Base-by-base conservation (phyloP, 2,888 invertebrate genomes). In the Oxytorus armatus region DNA sequence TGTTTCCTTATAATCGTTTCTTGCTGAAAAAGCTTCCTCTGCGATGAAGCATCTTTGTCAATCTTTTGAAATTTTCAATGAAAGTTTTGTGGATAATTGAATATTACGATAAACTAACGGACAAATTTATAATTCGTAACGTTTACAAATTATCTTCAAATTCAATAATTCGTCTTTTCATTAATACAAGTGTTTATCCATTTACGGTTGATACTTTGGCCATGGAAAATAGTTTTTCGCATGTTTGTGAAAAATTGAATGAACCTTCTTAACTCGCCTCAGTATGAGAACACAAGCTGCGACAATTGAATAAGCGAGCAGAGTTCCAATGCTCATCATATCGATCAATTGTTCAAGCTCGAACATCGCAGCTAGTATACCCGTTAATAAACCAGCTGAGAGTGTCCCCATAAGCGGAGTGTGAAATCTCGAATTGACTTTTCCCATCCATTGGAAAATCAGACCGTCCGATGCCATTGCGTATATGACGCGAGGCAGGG, bases 251-350 rank as follows among this genome's bases (percentile, higher is more conserved):
- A n/a, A n/a, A n/a, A n/a, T n/a, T n/a, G n/a, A n/a, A n/a, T n/a
- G n/a, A n/a, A n/a, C n/a, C n/a, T 16, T 36, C 16, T 49, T 36
- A 44, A 78, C 69, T 85, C 93, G 97, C 94, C 97, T 95, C 4
- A 98, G 93, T 65, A 98, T 93, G 10, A 98, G 93, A 0, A 98
- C 96, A 86, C 97, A 97, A 2, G 96, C 95, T 0, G 97, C 97
- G 1, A 98, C 98, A 90, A 98, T 96, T 0, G 97, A 96, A 91
- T 98, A 98, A 0, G 97, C 97, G 72, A 97, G 92, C 18, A 97
- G 92, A 0, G 97, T 97, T 4, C 97, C 97, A 87, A 98, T 97
- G 0, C 97, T 97, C 95, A 98, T 96, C 94, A 98, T 96, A 88
- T 96, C 96, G 21, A 98, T 96, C 65, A 98, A 92, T 86, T 97